These are phyloP conservation scores for Rissa tridactyla DNA, from an alignment of 2,113 vertebrate species.

Conservation along the genomic window DNA sequence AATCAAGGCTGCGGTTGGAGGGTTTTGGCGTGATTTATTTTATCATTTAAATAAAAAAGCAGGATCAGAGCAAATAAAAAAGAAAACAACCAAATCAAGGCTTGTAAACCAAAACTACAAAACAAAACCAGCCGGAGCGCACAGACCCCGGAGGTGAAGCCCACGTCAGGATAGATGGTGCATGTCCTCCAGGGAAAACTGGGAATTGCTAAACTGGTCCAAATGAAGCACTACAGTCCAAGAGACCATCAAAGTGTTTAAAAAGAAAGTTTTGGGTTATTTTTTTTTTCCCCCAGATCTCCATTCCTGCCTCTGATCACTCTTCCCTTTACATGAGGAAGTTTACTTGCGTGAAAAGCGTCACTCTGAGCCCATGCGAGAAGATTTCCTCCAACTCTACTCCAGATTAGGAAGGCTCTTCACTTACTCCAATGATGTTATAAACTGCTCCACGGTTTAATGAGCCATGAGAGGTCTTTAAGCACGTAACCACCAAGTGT, in stretches of 20 bases:
- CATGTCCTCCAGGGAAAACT: fast-evolving
- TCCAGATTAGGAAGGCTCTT: not conserved
- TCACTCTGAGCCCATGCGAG: fast-evolving
- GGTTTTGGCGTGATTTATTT: not conserved
- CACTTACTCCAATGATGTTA: fast-evolving
- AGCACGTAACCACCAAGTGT: not conserved
- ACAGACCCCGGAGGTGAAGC: fast-evolving
- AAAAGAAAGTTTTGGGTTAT: too few species aligned
- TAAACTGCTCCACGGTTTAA: not conserved
- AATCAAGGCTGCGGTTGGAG: not conserved
- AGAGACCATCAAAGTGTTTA: not conserved
- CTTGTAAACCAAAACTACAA: not conserved
- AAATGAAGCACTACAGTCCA: not conserved
- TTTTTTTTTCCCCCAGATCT: not conserved
- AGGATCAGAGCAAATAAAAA: not conserved
- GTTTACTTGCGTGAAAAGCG: fast-evolving
- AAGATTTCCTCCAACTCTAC: not conserved
- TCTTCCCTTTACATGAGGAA: not conserved
- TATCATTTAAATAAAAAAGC: not conserved
- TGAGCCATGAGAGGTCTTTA: not conserved
- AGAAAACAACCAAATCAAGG: too few species aligned
- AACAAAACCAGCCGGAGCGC: fast-evolving
- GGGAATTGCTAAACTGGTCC: too few species aligned
- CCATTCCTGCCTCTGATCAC: not conserved
- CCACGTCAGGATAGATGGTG: fast-evolving